Conservation (phyloP, 2,888 invertebrate genomes). For the Halictus quadricinctus region DNA sequence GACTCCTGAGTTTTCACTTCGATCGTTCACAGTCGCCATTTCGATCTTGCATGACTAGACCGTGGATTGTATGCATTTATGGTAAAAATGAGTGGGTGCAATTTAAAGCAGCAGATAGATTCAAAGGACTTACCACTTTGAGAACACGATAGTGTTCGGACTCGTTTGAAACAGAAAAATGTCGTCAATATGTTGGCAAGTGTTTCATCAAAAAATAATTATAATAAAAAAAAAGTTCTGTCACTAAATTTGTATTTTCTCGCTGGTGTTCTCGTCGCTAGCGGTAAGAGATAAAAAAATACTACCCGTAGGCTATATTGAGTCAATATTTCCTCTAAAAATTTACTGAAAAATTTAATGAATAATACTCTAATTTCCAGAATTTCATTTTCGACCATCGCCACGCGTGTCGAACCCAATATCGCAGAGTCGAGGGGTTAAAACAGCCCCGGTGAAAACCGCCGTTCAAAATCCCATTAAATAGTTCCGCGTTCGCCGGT, state of each 20-base stretch:
- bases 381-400: neutral
- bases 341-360: neutral
- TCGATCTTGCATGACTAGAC: neutral
- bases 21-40: neutral
- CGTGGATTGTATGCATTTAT: neutral
- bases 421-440: neutral
- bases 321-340: no score
- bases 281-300: no score
- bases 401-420: neutral
- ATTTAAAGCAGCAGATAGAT: neutral
- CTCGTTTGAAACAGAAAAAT: neutral
- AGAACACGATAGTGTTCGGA: neutral
- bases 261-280: neutral
- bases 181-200: neutral
- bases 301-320: no score
- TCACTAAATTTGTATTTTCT: neutral
- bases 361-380: neutral
- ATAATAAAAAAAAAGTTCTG: no score
- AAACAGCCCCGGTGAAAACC: neutral
- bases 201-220: neutral
- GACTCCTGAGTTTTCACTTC: neutral
- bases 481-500: neutral
- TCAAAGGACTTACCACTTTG: neutral
- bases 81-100: neutral
- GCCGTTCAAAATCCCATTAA: slow-evolving; percentile 12